Percentiles rank a stretch among this genome's conserved stretches.
These are phyloP conservation scores for Priocnemis perturbator DNA, from an alignment of 2,888 invertebrate species.

Conservation along the genomic window DNA sequence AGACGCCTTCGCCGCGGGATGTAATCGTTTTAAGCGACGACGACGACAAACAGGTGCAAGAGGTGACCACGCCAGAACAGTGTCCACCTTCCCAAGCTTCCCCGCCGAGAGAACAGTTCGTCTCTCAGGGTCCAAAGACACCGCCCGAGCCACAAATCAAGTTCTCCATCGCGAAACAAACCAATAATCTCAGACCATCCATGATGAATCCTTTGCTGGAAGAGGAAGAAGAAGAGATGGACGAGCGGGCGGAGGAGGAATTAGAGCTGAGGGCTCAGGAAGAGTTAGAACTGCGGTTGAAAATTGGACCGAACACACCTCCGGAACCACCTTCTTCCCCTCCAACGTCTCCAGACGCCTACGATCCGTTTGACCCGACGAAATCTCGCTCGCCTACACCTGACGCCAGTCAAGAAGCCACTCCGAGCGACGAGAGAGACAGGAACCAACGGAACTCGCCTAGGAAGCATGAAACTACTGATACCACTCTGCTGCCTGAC, in stretches of 20 bases:
- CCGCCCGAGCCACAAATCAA: slow-evolving; percentile 85
- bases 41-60: slow-evolving; percentile 77
- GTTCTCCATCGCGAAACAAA: slow-evolving; percentile 77
- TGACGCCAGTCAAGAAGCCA: slow-evolving; percentile 62
- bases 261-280: slow-evolving; percentile 72
- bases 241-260: slow-evolving; percentile 71
- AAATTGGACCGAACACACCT: slow-evolving; percentile 84
- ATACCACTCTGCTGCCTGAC: slow-evolving; percentile 42
- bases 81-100: slow-evolving; percentile 59
- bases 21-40: slow-evolving; percentile 91
- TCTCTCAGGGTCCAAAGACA: slow-evolving; percentile 82
- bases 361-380: slow-evolving; percentile 94
- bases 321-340: slow-evolving; percentile 82
- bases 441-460: slow-evolving; percentile 71
- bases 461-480: slow-evolving; percentile 59
- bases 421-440: slow-evolving; percentile 60
- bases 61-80: slow-evolving; percentile 59
- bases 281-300: slow-evolving; percentile 68
- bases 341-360: slow-evolving; percentile 87
- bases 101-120: slow-evolving; percentile 66
- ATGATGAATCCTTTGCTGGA: slow-evolving; percentile 79
- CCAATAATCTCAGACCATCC: slow-evolving; percentile 66
- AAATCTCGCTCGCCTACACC: slow-evolving; percentile 85
- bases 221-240: slow-evolving; percentile 73
- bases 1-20: slow-evolving; percentile 87